phyloP scores from a whole-genome alignment of 2,113 vertebrate species.

The Indicator indicator region DNA sequence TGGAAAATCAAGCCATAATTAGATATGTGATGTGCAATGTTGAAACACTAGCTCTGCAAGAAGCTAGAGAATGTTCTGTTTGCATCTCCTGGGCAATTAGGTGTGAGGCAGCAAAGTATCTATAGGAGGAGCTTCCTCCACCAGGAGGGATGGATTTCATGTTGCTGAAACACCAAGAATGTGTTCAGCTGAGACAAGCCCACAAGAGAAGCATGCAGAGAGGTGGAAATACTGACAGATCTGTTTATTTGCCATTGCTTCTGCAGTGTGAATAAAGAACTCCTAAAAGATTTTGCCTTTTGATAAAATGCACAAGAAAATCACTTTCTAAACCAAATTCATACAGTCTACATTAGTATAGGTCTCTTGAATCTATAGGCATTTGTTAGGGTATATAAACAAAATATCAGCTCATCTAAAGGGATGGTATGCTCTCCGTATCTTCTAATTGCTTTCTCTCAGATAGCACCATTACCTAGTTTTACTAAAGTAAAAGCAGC shows the following conservation, averaged over 20 bases:
- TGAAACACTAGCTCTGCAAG: constrained; percentile 11
- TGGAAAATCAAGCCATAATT: constrained; percentile 18
- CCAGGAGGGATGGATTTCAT: neutral
- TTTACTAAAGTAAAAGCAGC: neutral
- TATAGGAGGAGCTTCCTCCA: neutral
- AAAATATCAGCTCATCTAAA: neutral
- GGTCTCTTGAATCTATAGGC: neutral
- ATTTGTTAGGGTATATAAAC: neutral
- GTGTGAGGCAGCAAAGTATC: neutral
- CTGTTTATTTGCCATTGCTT: neutral
- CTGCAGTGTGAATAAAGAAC: neutral
- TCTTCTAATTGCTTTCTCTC: neutral
- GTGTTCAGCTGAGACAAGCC: neutral
- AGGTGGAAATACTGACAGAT: neutral
- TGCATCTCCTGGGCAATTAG: neutral
- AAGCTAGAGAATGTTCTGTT: neutral
- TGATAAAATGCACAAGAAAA: neutral
- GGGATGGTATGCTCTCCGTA: neutral
- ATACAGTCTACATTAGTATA: neutral
- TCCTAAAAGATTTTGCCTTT: neutral
- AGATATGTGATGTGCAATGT: neutral
- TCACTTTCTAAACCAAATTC: neutral
- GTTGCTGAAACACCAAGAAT: neutral
- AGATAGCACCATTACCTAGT: neutral
- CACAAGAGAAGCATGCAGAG: neutral